Conservation (phyloP, 2,888 invertebrate species). For the Netelia inedita region DNA sequence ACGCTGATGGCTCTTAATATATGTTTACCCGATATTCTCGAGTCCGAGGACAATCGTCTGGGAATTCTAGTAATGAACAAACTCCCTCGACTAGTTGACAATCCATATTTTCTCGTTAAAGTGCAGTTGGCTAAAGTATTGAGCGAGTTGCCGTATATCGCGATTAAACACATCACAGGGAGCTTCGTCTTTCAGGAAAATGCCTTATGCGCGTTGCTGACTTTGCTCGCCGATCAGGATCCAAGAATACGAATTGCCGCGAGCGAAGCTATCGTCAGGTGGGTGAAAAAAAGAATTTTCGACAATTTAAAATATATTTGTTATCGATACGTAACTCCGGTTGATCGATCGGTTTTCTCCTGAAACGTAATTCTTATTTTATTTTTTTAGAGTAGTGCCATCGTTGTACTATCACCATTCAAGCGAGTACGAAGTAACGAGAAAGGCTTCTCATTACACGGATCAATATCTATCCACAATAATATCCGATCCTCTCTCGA, state of each 20-base stretch:
- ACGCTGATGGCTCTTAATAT: conserved; percentile 88
- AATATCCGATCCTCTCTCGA: conserved; percentile 71
- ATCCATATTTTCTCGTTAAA: conserved; percentile 95
- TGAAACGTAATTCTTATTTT: conserved; percentile 4
- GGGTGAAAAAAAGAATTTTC: conserved; percentile 73
- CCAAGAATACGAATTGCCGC: conserved; percentile 91
- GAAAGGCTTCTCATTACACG: conserved; percentile 85
- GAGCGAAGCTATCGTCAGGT: conserved; percentile 89
- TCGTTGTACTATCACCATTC: conserved; percentile 85
- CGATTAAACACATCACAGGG: conserved; percentile 86
- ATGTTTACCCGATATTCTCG: conserved; percentile 88
- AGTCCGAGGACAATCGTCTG: conserved; percentile 87
- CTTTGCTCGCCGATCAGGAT: conserved; percentile 91
- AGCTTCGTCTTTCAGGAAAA: conserved; percentile 87
- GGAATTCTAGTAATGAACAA: conserved; percentile 88
- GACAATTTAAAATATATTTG: neutral
- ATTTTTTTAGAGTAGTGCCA: conserved; percentile 85
- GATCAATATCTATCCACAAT: conserved; percentile 80
- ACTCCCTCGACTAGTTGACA: conserved; percentile 88
- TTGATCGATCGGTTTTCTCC: neutral
- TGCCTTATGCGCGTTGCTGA: conserved; percentile 88
- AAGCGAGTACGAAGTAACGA: conserved; percentile 86
- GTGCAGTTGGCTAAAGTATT: conserved; percentile 90
- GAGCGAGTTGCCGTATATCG: conserved; percentile 87
- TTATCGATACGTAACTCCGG: too few relatives aligned